These are phyloP conservation scores for Channallabes apus DNA, from an alignment of 2,797 vertebrate genomes.

Conservation along the genomic window DNA sequence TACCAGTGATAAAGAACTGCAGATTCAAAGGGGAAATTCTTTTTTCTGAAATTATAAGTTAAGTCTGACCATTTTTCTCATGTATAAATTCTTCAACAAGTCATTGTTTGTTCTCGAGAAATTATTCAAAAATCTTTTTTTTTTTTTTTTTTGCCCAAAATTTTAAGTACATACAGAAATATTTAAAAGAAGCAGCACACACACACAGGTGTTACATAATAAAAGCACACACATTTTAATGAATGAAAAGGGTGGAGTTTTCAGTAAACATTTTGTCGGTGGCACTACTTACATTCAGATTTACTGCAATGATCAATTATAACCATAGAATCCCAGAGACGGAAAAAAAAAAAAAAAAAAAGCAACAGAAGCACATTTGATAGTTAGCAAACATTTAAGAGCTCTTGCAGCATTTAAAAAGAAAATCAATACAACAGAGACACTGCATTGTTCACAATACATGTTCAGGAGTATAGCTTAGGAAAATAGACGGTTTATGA, in stretches of 20 bases:
- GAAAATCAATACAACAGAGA: conserved; percentile 72
- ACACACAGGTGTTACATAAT: conserved; percentile 46
- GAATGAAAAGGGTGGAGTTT: conserved; percentile 80
- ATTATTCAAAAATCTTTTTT: background rate
- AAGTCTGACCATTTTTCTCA: background rate
- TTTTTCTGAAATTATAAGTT: too few species aligned
- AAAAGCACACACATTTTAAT: conserved; percentile 84
- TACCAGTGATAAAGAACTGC: too few species aligned
- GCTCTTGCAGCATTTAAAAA: conserved; percentile 62
- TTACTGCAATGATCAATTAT: conserved; percentile 76
- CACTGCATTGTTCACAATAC: conserved; percentile 74
- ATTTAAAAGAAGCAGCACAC: conserved; percentile 34
- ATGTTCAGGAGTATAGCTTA: conserved; percentile 73
- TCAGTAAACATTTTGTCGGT: conserved; percentile 82
- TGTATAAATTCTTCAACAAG: background rate
- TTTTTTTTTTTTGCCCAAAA: background rate
- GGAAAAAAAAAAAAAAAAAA: conserved; percentile 24
- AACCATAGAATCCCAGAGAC: conserved; percentile 71
- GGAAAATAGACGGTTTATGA: conserved; percentile 62
- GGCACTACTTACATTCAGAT: conserved; percentile 83
- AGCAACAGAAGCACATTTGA: conserved; percentile 62
- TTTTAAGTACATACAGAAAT: background rate
- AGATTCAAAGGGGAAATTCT: background rate
- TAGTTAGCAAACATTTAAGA: conserved; percentile 63
- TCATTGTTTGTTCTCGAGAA: too few species aligned